Base-by-base conservation (phyloP, 2,113 vertebrate species). In the Paradisaea rubra region DNA sequence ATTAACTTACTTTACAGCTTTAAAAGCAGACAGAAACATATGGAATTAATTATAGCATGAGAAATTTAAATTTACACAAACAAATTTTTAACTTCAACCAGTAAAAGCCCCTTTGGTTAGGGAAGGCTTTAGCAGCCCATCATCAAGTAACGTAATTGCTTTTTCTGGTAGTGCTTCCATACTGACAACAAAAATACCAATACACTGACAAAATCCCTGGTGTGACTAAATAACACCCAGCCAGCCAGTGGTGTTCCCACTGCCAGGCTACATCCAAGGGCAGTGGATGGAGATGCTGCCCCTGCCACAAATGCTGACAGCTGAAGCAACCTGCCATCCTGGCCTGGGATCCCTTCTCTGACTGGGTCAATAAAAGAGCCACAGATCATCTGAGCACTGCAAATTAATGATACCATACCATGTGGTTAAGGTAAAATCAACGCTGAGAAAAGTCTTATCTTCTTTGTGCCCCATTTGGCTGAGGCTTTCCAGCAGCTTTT, bases 181-280 rank as follows among this genome's bases (percentile, higher is more conserved):
- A 35, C 20, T 50, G 60, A 63, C 47, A 81, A 59, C 56, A 86
- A 50, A 88, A 92, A 3, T 18, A 70, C 24, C 5, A 3, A 49
- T 7, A 35, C 10, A 37, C 2, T 14, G 47, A 74, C 35, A 94
- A 70, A 86, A 54, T n/a, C 50, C 45, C 30, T 50, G 2, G 1
- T 2, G 3, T 54, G 60, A 59, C 52, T 49, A 16, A 73, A 2
- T 37, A 78, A 41, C 2, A 2, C 10, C 10, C 0, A 9, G 77
- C 21, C 52, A 74, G 78, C 18, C 61, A 21, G 28, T 6, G 39
- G 23, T 2, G 17, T 42, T 64, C 30, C 11, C 28, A 15, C 13
- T 73, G 47, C 52, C 63, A 57, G 54, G 28, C 30, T n/a, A 9
- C 30, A 27, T 6, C 42, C 77, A 49, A n/a, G 74, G 82, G 50